phyloP scores from a whole-genome alignment of 2,888 invertebrate species.

The Leucoma salicis region DNA sequence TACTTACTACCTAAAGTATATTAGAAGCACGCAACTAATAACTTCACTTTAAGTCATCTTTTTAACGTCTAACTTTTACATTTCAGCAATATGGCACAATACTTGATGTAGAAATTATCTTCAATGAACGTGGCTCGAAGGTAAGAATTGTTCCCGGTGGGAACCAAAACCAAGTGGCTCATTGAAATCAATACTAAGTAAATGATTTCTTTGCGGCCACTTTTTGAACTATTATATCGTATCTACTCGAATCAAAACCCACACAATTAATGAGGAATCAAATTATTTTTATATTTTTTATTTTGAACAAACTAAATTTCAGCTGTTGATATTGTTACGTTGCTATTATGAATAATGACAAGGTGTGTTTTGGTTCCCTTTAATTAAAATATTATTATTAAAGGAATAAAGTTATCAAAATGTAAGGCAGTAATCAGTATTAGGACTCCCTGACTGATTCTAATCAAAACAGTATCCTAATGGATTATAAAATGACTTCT shows the following conservation, averaged over 20 bases:
- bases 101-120: slow-evolving; percentile 99
- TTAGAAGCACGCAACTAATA: slow-evolving; percentile 41
- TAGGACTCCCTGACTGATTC: background rate
- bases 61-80: slow-evolving; percentile 64
- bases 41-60: slow-evolving; percentile 11
- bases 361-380: slow-evolving; percentile 24
- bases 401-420: slow-evolving; percentile 25
- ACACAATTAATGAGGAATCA: background rate
- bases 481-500: background rate
- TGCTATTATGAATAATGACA: too few species aligned
- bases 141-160: slow-evolving; percentile 84
- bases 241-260: slow-evolving; percentile 25
- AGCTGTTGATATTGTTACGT: background rate
- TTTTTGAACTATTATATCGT: slow-evolving; percentile 26
- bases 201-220: slow-evolving; percentile 63
- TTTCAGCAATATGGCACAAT: slow-evolving; percentile 99
- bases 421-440: background rate
- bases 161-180: slow-evolving; percentile 50
- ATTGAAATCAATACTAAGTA: slow-evolving; percentile 51
- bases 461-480: background rate
- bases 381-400: slow-evolving; percentile 14
- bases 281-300: too few species aligned
- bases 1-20: slow-evolving; percentile 14
- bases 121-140: slow-evolving; percentile 99
- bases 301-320: background rate